Conservation (phyloP, 2,888 invertebrate species). For the Lycia hirtaria region DNA sequence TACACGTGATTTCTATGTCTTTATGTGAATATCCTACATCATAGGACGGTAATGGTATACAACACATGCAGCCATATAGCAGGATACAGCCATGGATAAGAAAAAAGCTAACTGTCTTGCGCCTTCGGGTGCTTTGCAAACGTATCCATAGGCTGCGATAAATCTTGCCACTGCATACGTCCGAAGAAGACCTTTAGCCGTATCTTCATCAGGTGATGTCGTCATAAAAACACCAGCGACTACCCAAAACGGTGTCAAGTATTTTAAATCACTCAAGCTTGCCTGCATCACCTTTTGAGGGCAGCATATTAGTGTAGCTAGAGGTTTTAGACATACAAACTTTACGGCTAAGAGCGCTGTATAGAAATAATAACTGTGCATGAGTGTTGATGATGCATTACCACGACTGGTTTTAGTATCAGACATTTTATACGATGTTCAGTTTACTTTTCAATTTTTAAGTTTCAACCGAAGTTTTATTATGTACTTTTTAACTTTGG, state of each 20-base stretch:
- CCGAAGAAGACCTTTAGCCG: not conserved
- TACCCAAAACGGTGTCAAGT: slow-evolving; percentile 5
- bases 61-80: not conserved
- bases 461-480: too few species aligned
- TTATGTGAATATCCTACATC: not conserved
- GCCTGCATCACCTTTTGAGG: not conserved
- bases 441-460: not conserved
- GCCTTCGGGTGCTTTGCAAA: not conserved
- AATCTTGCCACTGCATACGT: not conserved
- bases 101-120: not conserved
- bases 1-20: slow-evolving; percentile 1
- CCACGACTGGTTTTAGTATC: not conserved
- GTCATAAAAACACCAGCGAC: not conserved
- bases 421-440: not conserved
- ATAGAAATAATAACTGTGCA: slow-evolving; percentile 2
- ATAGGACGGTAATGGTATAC: not conserved
- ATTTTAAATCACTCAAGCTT: slow-evolving; percentile 5
- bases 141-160: not conserved
- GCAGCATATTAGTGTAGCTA: not conserved
- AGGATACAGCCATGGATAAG: not conserved
- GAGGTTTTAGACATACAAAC: not conserved
- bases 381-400: not conserved
- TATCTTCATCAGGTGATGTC: not conserved
- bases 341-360: not conserved
- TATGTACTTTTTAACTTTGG: too few species aligned